Evolutionary conservation across 2,113 vertebrate genomes (phyloP).

Genomic region (Ceyx cyanopectus): DNA sequence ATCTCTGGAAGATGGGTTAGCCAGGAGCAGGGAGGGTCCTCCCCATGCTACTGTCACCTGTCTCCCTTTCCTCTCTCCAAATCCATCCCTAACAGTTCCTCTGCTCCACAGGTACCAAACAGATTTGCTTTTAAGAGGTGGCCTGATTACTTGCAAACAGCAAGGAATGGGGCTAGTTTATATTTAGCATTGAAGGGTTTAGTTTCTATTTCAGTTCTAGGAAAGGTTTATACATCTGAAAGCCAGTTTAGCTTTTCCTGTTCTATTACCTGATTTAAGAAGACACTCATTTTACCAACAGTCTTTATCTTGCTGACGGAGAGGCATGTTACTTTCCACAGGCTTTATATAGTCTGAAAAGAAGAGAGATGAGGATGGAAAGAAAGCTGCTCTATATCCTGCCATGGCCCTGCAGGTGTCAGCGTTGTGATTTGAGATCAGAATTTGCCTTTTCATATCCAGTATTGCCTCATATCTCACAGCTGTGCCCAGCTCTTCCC

Average conservation of each 20-base stretch:
- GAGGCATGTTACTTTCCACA: not conserved
- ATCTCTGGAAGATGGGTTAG: not conserved
- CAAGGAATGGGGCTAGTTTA: not conserved
- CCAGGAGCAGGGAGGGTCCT: not conserved
- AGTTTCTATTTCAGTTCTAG: not conserved
- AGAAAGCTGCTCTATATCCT: not conserved
- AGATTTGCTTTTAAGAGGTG: not conserved
- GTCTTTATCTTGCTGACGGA: not conserved
- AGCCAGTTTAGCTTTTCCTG: not conserved
- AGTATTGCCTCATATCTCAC: rapidly evolving
- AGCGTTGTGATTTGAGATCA: not conserved
- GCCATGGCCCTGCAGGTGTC: slow-evolving; percentile 12
- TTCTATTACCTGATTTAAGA: not conserved
- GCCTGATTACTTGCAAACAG: not conserved
- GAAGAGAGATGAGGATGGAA: not conserved
- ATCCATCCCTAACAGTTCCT: not conserved
- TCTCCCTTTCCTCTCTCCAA: not conserved
- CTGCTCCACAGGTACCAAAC: not conserved
- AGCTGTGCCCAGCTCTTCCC: not conserved
- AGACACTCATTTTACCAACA: not conserved
- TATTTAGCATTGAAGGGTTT: not conserved
- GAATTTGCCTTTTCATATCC: not conserved
- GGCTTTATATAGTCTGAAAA: not conserved
- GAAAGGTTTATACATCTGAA: not conserved
- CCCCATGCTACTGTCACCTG: not conserved